A percentile compares a stretch with the other conserved stretches of the same genome.
Conservation (phyloP, 2,797 vertebrate genomes). For the Nothura maculosa region DNA sequence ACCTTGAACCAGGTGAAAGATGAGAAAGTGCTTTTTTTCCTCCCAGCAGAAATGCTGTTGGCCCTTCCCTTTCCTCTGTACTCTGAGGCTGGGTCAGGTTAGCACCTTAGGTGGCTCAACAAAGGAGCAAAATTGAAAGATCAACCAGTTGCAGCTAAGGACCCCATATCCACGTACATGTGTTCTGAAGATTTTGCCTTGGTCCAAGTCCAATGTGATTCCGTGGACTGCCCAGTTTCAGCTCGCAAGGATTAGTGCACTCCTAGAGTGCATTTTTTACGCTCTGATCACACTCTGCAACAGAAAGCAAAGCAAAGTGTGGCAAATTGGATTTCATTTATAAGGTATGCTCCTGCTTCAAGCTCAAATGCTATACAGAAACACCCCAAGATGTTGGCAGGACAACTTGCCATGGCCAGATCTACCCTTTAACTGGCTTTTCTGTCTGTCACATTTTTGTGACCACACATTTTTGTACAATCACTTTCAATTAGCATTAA, state of each 20-base stretch:
- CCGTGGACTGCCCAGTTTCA: not conserved
- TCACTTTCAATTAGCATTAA: not conserved
- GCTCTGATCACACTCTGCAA: not conserved
- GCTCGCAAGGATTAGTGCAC: not conserved
- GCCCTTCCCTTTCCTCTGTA: not conserved
- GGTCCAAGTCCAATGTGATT: not conserved
- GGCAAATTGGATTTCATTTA: not conserved
- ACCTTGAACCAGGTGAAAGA: not conserved
- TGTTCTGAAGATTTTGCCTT: not conserved
- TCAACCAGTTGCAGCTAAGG: not conserved
- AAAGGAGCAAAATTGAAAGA: not conserved
- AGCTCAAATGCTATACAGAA: not conserved
- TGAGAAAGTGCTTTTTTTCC: not conserved
- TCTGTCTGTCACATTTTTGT: not conserved
- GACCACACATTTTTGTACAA: not conserved
- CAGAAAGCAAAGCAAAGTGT: not conserved
- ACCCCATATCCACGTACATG: rapidly evolving
- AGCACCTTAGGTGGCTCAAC: not conserved
- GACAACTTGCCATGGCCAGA: not conserved
- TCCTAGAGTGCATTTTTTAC: not conserved
- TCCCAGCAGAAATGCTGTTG: not conserved
- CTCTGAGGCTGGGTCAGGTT: rapidly evolving
- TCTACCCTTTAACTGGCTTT: not conserved
- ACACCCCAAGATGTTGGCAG: not conserved
- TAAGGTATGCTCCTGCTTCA: not conserved